Evolutionary conservation across 2,888 invertebrate genomes (phyloP).

Genomic region (Diachrysia chrysitis): DNA sequence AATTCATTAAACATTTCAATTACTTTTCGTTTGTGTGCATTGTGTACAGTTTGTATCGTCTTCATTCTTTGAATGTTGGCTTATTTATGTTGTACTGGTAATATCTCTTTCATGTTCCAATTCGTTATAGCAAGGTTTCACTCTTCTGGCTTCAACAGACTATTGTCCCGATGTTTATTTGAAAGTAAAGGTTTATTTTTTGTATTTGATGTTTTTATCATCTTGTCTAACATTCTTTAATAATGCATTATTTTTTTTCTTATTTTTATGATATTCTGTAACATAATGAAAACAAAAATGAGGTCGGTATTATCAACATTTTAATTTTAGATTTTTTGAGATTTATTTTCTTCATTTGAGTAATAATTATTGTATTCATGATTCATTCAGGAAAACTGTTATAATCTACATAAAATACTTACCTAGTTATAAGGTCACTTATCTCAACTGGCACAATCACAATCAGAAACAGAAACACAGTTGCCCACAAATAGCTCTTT

Average conservation of each 20-base stretch:
- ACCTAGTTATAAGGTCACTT: no score
- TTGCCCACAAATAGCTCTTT: not conserved
- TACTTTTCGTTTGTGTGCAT: not conserved
- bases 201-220: not conserved
- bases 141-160: not conserved
- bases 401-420: not conserved
- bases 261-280: not conserved
- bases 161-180: not conserved
- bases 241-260: not conserved
- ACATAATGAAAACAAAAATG: no score
- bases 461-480: not conserved
- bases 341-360: no score
- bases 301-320: no score
- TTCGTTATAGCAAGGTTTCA: not conserved
- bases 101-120: not conserved
- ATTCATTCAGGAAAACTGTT: no score
- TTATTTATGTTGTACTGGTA: not conserved
- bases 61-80: not conserved
- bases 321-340: no score
- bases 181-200: not conserved
- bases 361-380: no score
- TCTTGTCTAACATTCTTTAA: not conserved
- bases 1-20: slow-evolving; percentile 3
- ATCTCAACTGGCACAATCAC: no score
- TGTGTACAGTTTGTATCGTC: slow-evolving; percentile 6